These are phyloP conservation scores for Pseudococcus viburni DNA, from an alignment of 2,888 invertebrate species.

Conservation along the genomic window DNA sequence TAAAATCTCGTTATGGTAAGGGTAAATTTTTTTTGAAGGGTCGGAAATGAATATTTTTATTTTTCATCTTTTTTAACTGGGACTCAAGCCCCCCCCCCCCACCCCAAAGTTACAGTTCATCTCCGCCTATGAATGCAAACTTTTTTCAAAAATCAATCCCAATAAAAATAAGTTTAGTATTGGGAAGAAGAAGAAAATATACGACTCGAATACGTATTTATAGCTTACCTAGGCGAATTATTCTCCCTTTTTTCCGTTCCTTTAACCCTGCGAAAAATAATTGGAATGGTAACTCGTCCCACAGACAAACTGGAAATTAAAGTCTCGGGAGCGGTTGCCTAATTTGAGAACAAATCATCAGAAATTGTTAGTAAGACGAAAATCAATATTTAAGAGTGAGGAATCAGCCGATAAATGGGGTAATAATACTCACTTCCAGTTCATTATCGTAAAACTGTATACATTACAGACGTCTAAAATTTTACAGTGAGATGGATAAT, in stretches of 20 bases:
- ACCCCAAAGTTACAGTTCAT: too few relatives aligned
- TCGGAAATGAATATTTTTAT: too few relatives aligned
- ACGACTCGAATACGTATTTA: not conserved
- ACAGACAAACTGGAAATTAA: conserved; percentile 69
- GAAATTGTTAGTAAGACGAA: not conserved
- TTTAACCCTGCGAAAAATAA: conserved; percentile 76
- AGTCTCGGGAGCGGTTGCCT: not conserved
- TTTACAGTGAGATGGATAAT: conserved; percentile 81
- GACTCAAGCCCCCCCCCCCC: too few relatives aligned
- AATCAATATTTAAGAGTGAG: not conserved
- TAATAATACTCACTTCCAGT: conserved; percentile 72
- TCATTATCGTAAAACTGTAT: conserved; percentile 81
- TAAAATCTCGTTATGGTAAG: too few relatives aligned
- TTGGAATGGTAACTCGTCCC: conserved; percentile 73
- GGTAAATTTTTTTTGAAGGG: too few relatives aligned
- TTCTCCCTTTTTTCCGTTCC: conserved; percentile 75
- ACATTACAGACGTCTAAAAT: conserved; percentile 79
- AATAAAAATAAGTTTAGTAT: not conserved
- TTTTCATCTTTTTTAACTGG: too few relatives aligned
- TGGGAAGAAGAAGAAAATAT: not conserved
- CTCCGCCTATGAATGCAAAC: too few relatives aligned
- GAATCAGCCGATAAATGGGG: not conserved
- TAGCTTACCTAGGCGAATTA: conserved; percentile 73
- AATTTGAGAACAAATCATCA: not conserved
- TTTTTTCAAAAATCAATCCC: too few relatives aligned